Base-by-base conservation (phyloP, 2,113 vertebrate species). In the Pterophyllum scalare region DNA sequence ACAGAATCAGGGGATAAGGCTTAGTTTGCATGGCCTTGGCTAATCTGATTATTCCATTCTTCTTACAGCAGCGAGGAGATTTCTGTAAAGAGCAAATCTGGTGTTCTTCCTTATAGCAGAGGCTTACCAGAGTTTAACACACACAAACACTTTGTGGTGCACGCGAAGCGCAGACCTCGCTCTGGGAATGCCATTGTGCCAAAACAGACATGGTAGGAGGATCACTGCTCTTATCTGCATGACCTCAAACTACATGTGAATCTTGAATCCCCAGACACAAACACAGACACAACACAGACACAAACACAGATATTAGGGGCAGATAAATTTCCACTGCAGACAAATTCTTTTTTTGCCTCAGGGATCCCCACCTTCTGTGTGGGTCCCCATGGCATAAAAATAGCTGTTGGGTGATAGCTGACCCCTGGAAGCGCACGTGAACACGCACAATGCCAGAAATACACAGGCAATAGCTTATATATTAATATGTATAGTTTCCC, bases 11-110 rank as follows among this genome's bases (percentile, higher is more conserved):
- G 19, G 7, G 6, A 56, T 52, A 81, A 14, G 11, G 33, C 26
- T 52, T 59, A 26, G 43, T 83, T 77, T 58, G 31, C 35, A 43
- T 31, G 57, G 59, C 3, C 59, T 26, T 26, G 54, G 49, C 28
- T 77, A 35, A 76, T 74, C 38, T 75, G 78, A 77, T 72, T 24
- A 52, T 31, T 77, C 3, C 6, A 72, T n/a, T 72, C 65, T 31
- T 52, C 17, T 52, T 72, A 72, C 26, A 72, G 26, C 46, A 31
- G 20, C 54, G 46, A 54, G 31, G 46, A 33, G 11, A 72, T 72
- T 72, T 72, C 46, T 72, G 46, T 6, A 72, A 72, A 54, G 46
- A 52, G 15, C 9, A 72, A 72, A 72, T 33, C 46, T n/a, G 67
- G 24, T 9, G 43, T 52, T 72, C 46, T 54, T 52, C 67, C 46